Percentiles rank a stretch among this genome's conserved stretches.
Conservation (phyloP, 2,113 vertebrate genomes). For the Tychaedon coryphoeus region DNA sequence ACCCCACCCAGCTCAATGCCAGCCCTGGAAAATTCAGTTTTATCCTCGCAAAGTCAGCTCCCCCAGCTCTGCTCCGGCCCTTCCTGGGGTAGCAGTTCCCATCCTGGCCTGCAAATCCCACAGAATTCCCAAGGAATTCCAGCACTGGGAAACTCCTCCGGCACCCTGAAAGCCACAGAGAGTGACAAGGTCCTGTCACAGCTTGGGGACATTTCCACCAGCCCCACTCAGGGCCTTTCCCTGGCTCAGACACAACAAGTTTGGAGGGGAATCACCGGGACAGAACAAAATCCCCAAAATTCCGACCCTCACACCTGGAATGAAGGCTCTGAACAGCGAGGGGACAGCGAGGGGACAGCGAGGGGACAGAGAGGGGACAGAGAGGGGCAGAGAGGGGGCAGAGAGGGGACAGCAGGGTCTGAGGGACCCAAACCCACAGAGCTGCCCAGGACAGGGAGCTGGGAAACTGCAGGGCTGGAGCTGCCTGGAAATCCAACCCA, state of each 20-base stretch:
- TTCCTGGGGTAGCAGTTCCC: accelerated
- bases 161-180: accelerated
- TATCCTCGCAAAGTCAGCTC: accelerated
- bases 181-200: not conserved
- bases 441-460: not conserved
- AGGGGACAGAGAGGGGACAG: not conserved
- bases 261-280: accelerated
- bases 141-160: accelerated
- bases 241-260: not conserved
- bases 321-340: accelerated
- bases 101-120: not conserved
- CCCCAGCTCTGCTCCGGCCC: not conserved
- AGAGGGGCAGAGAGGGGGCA: not conserved
- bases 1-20: accelerated
- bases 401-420: not conserved
- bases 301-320: not conserved
- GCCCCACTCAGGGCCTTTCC: not conserved
- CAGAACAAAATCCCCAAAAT: accelerated
- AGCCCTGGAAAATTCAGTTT: accelerated
- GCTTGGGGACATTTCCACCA: accelerated
- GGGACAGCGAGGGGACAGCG: accelerated
- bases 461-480: not conserved
- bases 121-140: not conserved
- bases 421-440: not conserved
- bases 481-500: not conserved